Evolutionary conservation across 2,888 invertebrate genomes (phyloP), one percentile per base, ranked within the genome.

Genomic region (Euclidia mi): DNA sequence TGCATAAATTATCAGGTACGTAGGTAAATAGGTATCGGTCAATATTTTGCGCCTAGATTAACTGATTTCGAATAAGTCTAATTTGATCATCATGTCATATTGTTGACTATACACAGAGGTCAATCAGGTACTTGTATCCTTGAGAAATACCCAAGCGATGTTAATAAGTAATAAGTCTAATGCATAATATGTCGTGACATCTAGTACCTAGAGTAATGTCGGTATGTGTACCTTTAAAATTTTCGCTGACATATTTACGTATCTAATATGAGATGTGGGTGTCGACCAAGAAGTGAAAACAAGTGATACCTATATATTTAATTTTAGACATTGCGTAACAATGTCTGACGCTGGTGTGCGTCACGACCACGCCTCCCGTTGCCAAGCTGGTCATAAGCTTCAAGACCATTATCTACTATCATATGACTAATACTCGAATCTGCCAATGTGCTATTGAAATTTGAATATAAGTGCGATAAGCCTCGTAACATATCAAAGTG

Each of bases 351-450:
- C 65, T 45, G 48, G 64, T 56, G 18, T 51, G 55, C 92, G 92
- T 92, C 89, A 91, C 67, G 75, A 82, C 89, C 93, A 88, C 92
- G 89, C 93, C 93, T 82, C 88, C 88, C 76, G 86, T 86, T 87
- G 79, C 87, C 76, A 85, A 74, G 80, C 70, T 74, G 64, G 62
- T 56, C 71, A 67, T 55, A 65, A 56, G 49, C 57, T 48, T 55
- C 35, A 42, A 56, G 47, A 17, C 42, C 59, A 43, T 78, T 81
- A 82, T 85, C 82, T 76, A 73, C 58, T 68, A 67, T 56, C 73
- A 56, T 56, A 25, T 51, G 43, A 46, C 49, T 70, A 59, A 73
- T 60, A 70, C 56, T 38, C 42, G 51, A 60, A 52, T 50, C 51
- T 63, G 7, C 20, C 32, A 12, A 11, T 4, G 18, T 11, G 14